phyloP scores from a whole-genome alignment of 2,113 vertebrate genomes.

The Cephalopterus ornatus region DNA sequence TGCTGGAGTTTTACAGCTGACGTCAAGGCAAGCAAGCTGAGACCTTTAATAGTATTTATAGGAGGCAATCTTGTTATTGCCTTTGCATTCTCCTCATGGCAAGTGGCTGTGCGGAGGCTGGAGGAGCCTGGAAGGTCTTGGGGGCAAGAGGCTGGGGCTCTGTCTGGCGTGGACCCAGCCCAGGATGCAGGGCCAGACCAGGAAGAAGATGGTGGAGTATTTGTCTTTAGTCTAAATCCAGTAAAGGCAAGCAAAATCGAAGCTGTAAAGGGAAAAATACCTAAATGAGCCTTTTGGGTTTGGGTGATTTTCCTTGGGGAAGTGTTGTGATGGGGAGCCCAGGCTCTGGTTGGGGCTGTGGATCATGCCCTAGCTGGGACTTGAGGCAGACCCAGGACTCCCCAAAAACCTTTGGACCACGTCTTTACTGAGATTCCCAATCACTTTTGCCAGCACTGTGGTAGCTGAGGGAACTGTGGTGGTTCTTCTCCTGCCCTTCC shows the following conservation, averaged over 20 bases:
- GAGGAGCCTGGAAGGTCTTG: background rate
- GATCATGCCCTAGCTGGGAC: background rate
- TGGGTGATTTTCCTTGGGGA: background rate
- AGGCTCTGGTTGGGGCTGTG: background rate
- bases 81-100: background rate
- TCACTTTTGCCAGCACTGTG: rapidly evolving
- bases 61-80: slow-evolving; percentile 43
- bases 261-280: background rate
- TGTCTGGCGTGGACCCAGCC: background rate
- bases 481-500: background rate
- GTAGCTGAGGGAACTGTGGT: background rate
- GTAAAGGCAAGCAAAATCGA: background rate
- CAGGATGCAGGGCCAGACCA: background rate
- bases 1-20: background rate
- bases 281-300: background rate
- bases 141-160: background rate
- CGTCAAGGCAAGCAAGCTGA: slow-evolving; percentile 18
- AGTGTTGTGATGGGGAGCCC: background rate
- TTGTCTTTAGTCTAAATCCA: background rate
- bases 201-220: background rate
- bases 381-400: rapidly evolving
- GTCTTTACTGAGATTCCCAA: background rate
- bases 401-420: background rate
- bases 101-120: background rate
- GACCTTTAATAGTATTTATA: slow-evolving; percentile 41